phyloP scores from a whole-genome alignment of 2,113 vertebrate genomes.

The Poeciliopsis turrubarensis region DNA sequence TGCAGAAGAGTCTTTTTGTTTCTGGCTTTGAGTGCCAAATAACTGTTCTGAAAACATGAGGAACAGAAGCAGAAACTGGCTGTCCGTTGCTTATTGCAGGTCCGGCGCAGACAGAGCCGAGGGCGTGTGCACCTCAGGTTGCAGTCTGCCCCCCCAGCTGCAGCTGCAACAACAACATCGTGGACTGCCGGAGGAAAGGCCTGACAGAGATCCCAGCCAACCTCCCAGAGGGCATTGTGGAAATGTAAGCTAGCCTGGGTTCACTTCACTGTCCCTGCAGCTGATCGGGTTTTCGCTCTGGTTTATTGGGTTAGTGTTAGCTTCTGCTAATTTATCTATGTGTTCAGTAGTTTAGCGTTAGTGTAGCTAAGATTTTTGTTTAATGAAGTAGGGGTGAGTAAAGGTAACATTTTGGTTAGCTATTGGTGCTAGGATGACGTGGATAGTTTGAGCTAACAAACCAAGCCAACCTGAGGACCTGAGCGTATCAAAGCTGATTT shows the following conservation, averaged over 20 bases:
- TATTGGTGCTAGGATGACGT: no score
- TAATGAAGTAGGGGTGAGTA: no score
- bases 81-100: conserved; percentile 71
- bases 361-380: no score
- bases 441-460: no score
- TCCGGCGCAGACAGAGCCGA: conserved; percentile 82
- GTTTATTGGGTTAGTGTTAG: no score
- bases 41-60: not conserved
- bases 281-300: no score
- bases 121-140: conserved; percentile 88
- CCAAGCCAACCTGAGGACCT: no score
- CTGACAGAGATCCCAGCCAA: conserved; percentile 93
- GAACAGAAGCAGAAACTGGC: not conserved
- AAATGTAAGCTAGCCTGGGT: conserved; percentile 86
- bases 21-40: not conserved
- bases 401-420: no score
- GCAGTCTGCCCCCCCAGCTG: conserved; percentile 91
- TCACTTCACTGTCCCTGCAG: not conserved
- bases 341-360: no score
- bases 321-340: no score
- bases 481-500: no score
- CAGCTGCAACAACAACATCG: conserved; percentile 95
- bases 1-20: not conserved
- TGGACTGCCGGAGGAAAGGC: conserved; percentile 94
- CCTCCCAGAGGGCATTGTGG: conserved; percentile 92